These are phyloP conservation scores for Oxyruncus cristatus DNA, from an alignment of 2,113 vertebrate genomes.

Conservation along the genomic window DNA sequence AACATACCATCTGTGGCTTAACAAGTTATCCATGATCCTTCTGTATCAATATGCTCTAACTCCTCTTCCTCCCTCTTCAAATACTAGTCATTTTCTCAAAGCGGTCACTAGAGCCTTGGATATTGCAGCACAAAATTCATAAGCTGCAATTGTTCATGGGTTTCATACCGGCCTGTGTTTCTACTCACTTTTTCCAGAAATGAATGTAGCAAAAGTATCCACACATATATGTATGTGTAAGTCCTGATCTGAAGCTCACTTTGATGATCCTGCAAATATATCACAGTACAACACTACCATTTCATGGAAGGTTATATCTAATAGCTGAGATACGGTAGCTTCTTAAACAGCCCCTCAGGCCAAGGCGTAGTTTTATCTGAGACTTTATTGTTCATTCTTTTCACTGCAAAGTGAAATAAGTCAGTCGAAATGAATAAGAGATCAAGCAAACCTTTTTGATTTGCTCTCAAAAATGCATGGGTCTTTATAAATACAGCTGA, in stretches of 20 bases:
- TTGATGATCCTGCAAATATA: neutral
- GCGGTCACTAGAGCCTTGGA: neutral
- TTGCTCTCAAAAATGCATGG: neutral
- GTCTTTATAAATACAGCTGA: neutral
- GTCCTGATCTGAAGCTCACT: neutral
- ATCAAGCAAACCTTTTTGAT: neutral
- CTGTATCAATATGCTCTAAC: neutral
- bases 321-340: neutral
- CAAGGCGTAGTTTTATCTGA: neutral
- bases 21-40: neutral
- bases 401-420: neutral
- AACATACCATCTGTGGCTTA: neutral
- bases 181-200: neutral
- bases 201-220: neutral
- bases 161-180: neutral
- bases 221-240: neutral
- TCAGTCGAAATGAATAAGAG: neutral
- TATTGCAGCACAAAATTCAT: neutral
- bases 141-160: neutral
- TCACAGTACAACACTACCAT: neutral
- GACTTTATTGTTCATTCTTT: neutral
- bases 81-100: neutral
- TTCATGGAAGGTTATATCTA: neutral
- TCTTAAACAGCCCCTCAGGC: neutral
- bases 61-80: neutral